Evolutionary conservation across 2,113 vertebrate species (phyloP), one percentile per base, ranked within the genome.

Genomic region (Eclectus roratus): DNA sequence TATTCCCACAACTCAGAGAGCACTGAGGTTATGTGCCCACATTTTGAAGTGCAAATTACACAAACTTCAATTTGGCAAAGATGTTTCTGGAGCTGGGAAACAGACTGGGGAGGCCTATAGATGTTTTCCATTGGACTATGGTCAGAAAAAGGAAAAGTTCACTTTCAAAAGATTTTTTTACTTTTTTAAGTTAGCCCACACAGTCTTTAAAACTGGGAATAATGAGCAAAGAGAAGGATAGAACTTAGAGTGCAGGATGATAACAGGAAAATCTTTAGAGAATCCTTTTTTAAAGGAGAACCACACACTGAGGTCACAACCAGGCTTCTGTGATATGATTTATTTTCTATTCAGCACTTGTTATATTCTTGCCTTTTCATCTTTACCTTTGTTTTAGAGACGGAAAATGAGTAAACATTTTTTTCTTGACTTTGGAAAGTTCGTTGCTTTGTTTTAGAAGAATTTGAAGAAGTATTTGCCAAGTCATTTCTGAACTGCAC

Each of bases 21-120:
- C 70, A 94, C 9, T 94, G 90, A 93, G 88, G 77, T 92, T 95
- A 80, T 56, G 65, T 84, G 92, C 93, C 83, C 77, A 91, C 93
- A 96, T 96, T 96, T 96, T 96, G 95, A 97, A 96, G 96, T 97
- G 94, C 91, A 96, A 97, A 97, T 97, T 95, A 95, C 85, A 86
- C 86, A 74, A 96, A 96, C 73, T 97, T 69, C 65, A 74, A 68
- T 74, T 94, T 97, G 92, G 93, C 93, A 96, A 93, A 78, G 76
- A 71, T 29, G 12, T 60, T 63, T 83, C 39, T 84, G 80, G 55
- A 93, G 83, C 82, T 88, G 77, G 11, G 78, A 95, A 94, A 76
- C 69, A 43, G 37, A 64, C 55, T 44, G 55, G 11, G 49, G 60
- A 96, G 47, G 33, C 29, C 60, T 78, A 68, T 91, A 73, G 82